Evolutionary conservation across 2,888 invertebrate species (phyloP).

Genomic region (Nebria brevicollis): DNA sequence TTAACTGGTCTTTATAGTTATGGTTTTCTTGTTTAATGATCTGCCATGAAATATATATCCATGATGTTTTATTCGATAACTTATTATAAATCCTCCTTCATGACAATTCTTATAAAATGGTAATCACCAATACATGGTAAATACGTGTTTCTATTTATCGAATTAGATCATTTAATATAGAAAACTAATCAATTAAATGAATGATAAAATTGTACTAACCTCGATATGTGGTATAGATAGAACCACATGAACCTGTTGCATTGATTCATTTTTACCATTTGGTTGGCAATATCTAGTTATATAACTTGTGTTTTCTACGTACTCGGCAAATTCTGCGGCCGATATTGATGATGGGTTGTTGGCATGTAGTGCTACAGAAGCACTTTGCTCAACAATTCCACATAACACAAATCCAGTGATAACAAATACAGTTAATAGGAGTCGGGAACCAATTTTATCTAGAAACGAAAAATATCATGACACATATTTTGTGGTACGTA

Average conservation of each 20-base stretch:
- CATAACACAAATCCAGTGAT: slow-evolving; percentile 68
- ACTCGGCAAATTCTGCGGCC: slow-evolving; percentile 63
- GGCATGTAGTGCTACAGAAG: slow-evolving; percentile 67
- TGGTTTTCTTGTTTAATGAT: too few species aligned
- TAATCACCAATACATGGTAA: too few species aligned
- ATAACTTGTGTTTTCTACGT: slow-evolving; percentile 64
- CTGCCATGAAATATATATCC: too few species aligned
- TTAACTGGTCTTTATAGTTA: too few species aligned
- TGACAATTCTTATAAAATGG: too few species aligned
- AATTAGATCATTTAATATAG: too few species aligned
- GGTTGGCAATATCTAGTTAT: slow-evolving; percentile 63
- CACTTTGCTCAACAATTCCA: slow-evolving; percentile 68
- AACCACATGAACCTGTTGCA: slow-evolving; percentile 57
- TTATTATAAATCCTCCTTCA: too few species aligned
- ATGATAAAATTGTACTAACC: slow-evolving; percentile 52
- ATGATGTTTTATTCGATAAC: too few species aligned
- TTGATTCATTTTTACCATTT: slow-evolving; percentile 53
- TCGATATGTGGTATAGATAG: slow-evolving; percentile 63
- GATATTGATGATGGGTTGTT: slow-evolving; percentile 62
- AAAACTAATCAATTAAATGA: too few species aligned
- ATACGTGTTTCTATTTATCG: too few species aligned
- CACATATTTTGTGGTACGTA: too few species aligned
- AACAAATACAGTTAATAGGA: slow-evolving; percentile 65
- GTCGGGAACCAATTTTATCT: slow-evolving; percentile 64
- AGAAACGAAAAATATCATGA: too few species aligned